Conservation (phyloP, 2,888 invertebrate species). For the Drosophila kambysellisi region DNA sequence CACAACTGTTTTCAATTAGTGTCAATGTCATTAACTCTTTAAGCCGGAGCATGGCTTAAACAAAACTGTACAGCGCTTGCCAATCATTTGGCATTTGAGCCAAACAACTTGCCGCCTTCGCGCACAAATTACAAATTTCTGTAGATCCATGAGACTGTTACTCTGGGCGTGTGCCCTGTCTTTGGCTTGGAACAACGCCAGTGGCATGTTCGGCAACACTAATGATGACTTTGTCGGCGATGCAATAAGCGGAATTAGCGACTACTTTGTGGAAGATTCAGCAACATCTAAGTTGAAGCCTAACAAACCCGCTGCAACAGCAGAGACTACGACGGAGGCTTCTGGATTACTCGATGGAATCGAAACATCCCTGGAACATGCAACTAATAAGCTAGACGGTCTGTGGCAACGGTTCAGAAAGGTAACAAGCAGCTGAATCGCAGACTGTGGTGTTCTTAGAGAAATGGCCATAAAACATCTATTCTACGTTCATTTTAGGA, state of each 20-base stretch:
- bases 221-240: conserved; percentile 43
- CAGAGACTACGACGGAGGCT: conserved; percentile 1
- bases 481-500: conserved; percentile 37
- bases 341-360: conserved; percentile 45
- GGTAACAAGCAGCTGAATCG: conserved; percentile 35
- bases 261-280: conserved; percentile 35
- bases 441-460: background rate
- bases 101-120: conserved; percentile 26
- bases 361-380: conserved; percentile 55
- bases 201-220: conserved; percentile 37
- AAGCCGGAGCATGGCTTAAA: conserved; percentile 5
- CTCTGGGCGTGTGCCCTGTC: conserved; percentile 42
- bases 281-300: conserved; percentile 9
- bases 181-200: conserved; percentile 31
- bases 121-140: conserved; percentile 15
- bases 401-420: conserved; percentile 66
- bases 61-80: conserved; percentile 54
- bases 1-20: conserved; percentile 60
- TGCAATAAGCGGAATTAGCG: conserved; percentile 43
- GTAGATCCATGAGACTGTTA: conserved; percentile 50
- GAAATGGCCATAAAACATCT: conserved; percentile 1
- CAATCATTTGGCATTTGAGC: conserved; percentile 42
- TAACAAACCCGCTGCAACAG: conserved; percentile 2
- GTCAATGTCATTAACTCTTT: conserved; percentile 48
- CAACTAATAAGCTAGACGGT: conserved; percentile 50